Percentiles rank a stretch among this genome's conserved stretches.
phyloP scores from a whole-genome alignment of 2,888 invertebrate genomes.

The Nowickia ferox region DNA sequence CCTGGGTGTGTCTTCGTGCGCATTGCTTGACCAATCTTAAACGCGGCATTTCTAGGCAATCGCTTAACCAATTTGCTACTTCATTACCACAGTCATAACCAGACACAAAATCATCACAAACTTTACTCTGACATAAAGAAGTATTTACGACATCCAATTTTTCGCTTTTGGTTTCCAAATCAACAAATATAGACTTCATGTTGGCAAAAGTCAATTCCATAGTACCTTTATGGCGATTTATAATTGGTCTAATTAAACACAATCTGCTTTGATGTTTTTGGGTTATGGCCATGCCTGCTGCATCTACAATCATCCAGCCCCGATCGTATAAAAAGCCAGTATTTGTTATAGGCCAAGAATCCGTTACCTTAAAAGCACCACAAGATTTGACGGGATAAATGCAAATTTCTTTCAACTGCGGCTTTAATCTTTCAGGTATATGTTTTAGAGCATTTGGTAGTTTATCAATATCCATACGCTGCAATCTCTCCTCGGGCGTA shows the following conservation, averaged over 20 bases:
- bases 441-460: conserved; percentile 77
- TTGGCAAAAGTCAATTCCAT: conserved; percentile 87
- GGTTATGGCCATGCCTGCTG: conserved; percentile 91
- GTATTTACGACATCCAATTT: conserved; percentile 77
- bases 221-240: conserved; percentile 85
- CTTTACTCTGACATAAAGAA: conserved; percentile 89
- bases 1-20: conserved; percentile 76
- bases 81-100: conserved; percentile 93
- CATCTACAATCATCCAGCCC: conserved; percentile 95
- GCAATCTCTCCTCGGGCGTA: conserved; percentile 74
- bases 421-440: conserved; percentile 75
- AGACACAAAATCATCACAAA: conserved; percentile 91
- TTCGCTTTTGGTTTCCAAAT: conserved; percentile 83
- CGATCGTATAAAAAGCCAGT: conserved; percentile 95
- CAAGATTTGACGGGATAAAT: conserved; percentile 97
- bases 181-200: conserved; percentile 85
- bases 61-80: conserved; percentile 91
- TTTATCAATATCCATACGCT: conserved; percentile 74
- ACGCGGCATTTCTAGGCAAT: conserved; percentile 88
- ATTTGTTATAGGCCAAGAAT: conserved; percentile 88
- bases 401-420: conserved; percentile 84
- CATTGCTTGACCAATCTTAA: conserved; percentile 88
- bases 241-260: conserved; percentile 89
- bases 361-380: conserved; percentile 88
- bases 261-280: conserved; percentile 93